Base-by-base conservation (phyloP, 2,888 invertebrate species). In the Microdon myrmicae region DNA sequence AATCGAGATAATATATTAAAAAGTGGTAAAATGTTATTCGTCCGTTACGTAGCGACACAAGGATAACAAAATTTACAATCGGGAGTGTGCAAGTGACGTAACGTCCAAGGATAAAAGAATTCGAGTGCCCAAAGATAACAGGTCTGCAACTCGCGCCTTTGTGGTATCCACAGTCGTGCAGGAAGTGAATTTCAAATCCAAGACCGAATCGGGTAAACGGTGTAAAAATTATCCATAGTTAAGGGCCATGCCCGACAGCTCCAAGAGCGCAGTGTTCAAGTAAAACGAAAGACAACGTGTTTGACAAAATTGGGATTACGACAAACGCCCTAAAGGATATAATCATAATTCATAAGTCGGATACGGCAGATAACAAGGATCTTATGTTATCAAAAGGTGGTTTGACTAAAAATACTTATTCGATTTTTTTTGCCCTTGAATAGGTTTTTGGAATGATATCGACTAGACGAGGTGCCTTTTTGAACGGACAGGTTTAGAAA, bases 61-160 rank as follows among this genome's bases (percentile, higher is more conserved):
- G 64, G 58, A 64, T 64, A 64, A 43, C 43, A 47, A 58, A 51
- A 43, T 45, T 41, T 45, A 35, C 41, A 25, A 47, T 58, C 64
- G 64, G 64, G 64, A 58, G 58, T 64, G 64, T 58, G 22, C 51
- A n/a, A 51, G 51, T 64, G 64, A 64, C 58, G 64, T 64, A 64
- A 64, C 58, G 58, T 53, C 38, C n/a, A 43, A 23, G 19, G 23
- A n/a, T 20, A 39, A 22, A 17, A 43, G 20, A 20, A 48, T 14
- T 12, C n/a, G 32, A 35, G n/a, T n/a, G n/a, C n/a, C n/a, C n/a
- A n/a, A n/a, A n/a, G n/a, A n/a, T n/a, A n/a, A n/a, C n/a, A n/a
- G n/a, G n/a, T n/a, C n/a, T n/a, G n/a, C n/a, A n/a, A n/a, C 32
- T 56, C 64, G 64, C 64, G 58, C 58, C 47, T 64, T 64, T 58